A percentile compares a stretch with the other conserved stretches of the same genome.
Evolutionary conservation across 2,797 vertebrate genomes (phyloP).

Genomic region (Morus bassanus): DNA sequence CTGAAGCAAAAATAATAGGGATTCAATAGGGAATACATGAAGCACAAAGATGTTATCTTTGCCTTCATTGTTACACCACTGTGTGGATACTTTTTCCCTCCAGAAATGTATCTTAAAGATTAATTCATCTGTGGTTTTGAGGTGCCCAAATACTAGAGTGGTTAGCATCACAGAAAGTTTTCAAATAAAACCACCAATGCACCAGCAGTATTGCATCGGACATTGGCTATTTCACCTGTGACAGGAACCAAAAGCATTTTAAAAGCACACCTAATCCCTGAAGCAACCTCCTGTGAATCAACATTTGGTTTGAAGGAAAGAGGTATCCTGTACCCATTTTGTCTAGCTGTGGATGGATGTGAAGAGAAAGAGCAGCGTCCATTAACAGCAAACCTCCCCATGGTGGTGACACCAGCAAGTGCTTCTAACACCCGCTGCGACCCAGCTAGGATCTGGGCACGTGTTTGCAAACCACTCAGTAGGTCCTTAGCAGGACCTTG

Average conservation of each 20-base stretch:
- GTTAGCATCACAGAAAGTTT: neutral
- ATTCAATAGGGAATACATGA: neutral
- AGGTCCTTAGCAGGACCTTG: neutral
- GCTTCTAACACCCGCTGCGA: rapidly evolving
- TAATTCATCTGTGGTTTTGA: neutral
- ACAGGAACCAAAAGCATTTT: neutral
- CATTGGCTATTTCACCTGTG: rapidly evolving
- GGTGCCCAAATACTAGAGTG: neutral
- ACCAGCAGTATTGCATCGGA: neutral
- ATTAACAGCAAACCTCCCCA: neutral
- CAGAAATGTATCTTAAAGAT: neutral
- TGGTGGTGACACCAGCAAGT: neutral
- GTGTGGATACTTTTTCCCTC: neutral
- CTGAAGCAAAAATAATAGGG: neutral
- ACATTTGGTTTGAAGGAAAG: neutral
- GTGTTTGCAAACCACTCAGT: rapidly evolving
- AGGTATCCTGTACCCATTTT: neutral
- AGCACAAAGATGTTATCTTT: neutral
- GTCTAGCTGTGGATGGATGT: neutral
- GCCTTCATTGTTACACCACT: neutral
- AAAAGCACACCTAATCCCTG: neutral
- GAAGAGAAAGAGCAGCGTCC: neutral
- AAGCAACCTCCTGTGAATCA: neutral
- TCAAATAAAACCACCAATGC: neutral
- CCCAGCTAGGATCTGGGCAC: rapidly evolving